Evolutionary conservation across 2,797 vertebrate species (phyloP), one percentile per base, ranked within the genome.

Genomic region (Oreonectes daqikongensis): DNA sequence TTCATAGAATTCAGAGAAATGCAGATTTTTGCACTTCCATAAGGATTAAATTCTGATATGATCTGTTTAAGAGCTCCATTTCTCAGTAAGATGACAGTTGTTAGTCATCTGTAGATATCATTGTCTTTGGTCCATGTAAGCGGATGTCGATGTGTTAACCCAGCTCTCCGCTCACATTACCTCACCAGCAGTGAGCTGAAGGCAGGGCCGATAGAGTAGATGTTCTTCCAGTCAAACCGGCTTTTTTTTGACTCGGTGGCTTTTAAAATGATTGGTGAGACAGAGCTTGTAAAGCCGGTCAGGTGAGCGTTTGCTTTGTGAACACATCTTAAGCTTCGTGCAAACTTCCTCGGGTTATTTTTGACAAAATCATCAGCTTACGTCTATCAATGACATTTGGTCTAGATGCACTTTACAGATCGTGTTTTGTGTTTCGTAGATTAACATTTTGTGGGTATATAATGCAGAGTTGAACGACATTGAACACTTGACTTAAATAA

Each of bases 191-290:
- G 84, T 55, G 79, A 86, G 86, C 87, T 83, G 79, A 85, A 69
- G 55, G 60, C 46, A 63, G 53, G 28, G 52, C 55, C 48, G 84
- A 83, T 81, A 83, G 72, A 4, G 84, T 80, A 85, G 87, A 83
- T 26, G 84, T 71, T 84, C 67, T 83, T 87, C 89, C 75, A 2
- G 90, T 91, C 83, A 10, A 82, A 91, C 92, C 81, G 82, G 91
- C 85, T 78, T 82, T 66, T n/a, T 10, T 42, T 59, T 26, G 57
- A 71, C 50, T 48, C 22, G 7, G 38, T 67, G 42, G 63, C 69
- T 72, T 59, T 64, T 73, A 50, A 32, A 35, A 53, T 44, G 20
- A 48, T 42, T 22, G 17, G 69, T 28, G 52, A 28, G 12, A 50
- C 53, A 69, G 8, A 60, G 35, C 78, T 72, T 18, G 80, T 80